A percentile compares a stretch with the other conserved stretches of the same genome.
Evolutionary conservation across 1,140 invertebrate genomes (phyloP).

Genomic region (Lasaia peninsularis): DNA sequence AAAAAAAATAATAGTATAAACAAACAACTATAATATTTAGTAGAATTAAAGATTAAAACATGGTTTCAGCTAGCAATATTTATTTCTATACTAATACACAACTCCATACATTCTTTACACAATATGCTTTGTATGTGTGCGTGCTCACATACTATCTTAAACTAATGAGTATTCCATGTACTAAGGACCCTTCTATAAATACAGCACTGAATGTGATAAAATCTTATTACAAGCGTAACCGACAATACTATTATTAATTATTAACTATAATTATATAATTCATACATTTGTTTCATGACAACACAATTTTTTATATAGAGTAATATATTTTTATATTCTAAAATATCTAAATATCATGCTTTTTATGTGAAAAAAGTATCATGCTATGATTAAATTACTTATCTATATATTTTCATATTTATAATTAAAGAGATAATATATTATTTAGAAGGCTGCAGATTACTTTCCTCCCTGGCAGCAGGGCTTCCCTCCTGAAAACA

Average conservation of each 20-base stretch:
- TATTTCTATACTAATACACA: neutral
- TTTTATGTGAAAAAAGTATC: neutral
- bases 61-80: neutral
- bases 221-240: constrained; percentile 1
- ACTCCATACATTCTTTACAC: neutral
- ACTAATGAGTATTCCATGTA: constrained; percentile 10
- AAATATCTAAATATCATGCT: constrained; percentile 7
- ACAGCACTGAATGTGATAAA: constrained; percentile 11
- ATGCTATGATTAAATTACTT: neutral
- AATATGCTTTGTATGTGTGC: neutral
- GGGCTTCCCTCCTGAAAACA: constrained; percentile 2
- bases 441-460: neutral
- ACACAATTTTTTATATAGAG: neutral
- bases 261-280: neutral
- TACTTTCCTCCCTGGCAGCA: constrained; percentile 9
- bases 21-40: too few species aligned
- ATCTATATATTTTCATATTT: too few species aligned
- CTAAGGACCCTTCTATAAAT: constrained; percentile 9
- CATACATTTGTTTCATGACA: constrained; percentile 12
- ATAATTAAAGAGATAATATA: neutral
- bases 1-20: too few species aligned
- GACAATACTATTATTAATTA: neutral
- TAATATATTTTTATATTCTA: constrained; percentile 1
- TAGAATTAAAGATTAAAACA: neutral
- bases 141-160: neutral